phyloP scores from a whole-genome alignment of 1,140 invertebrate species.

The Mactra quadrangularis region DNA sequence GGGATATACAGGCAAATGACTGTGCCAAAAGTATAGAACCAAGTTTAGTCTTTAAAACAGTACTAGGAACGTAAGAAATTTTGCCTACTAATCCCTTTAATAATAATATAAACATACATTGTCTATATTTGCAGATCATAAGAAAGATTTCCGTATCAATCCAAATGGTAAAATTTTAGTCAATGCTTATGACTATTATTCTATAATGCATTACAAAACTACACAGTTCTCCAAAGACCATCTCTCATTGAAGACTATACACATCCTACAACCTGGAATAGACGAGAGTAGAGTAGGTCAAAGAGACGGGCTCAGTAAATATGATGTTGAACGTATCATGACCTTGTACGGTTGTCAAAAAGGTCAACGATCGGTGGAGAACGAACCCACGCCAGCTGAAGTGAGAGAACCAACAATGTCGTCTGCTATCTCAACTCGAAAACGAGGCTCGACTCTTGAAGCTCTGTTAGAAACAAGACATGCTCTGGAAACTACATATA shows the following conservation, averaged over 20 bases:
- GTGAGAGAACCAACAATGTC: too few relatives aligned
- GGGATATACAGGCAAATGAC: too few relatives aligned
- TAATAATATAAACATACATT: too few relatives aligned
- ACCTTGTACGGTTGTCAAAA: not conserved
- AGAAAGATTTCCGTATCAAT: conserved; percentile 15
- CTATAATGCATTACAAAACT: conserved; percentile 54
- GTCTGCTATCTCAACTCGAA: too few relatives aligned
- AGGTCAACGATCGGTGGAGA: not conserved
- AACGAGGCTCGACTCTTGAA: too few relatives aligned
- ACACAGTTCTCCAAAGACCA: conserved; percentile 42
- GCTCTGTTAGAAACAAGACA: too few relatives aligned
- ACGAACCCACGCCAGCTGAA: too few relatives aligned
- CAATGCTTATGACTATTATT: conserved; percentile 44
- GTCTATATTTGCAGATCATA: conserved; percentile 41
- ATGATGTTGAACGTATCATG: conserved; percentile 28
- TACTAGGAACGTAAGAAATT: too few relatives aligned
- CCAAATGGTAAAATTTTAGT: conserved; percentile 12
- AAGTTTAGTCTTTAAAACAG: too few relatives aligned
- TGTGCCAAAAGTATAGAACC: too few relatives aligned
- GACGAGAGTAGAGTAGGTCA: conserved; percentile 36
- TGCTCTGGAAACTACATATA: too few relatives aligned
- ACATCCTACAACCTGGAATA: not conserved
- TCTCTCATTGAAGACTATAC: conserved; percentile 4
- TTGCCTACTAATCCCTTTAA: too few relatives aligned
- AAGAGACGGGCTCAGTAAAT: conserved; percentile 5